Percentiles rank a stretch among this genome's conserved stretches.
Conservation (phyloP, 2,113 vertebrate genomes). For the Channa argus region DNA sequence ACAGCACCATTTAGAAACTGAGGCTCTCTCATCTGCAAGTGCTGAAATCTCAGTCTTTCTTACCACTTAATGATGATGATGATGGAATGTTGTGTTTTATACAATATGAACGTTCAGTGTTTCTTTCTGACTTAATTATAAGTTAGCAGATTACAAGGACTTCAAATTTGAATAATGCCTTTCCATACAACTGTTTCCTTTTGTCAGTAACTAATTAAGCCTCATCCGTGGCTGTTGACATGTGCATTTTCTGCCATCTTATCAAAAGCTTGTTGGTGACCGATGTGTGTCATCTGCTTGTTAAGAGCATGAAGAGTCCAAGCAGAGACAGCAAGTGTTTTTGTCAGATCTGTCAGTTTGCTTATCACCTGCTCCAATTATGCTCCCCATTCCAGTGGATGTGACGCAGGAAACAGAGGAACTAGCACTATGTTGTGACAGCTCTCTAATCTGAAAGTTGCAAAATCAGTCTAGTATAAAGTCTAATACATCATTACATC, state of each 20-base stretch:
- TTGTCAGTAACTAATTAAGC: too few relatives aligned
- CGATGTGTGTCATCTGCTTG: constrained; percentile 45
- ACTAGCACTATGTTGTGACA: constrained; percentile 4
- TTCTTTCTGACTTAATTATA: not conserved
- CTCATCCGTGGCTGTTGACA: constrained; percentile 5
- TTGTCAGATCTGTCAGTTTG: constrained; percentile 16
- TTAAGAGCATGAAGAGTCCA: constrained; percentile 22
- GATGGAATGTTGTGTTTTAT: not conserved
- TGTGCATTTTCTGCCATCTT: constrained; percentile 36
- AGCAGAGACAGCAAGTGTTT: constrained; percentile 15
- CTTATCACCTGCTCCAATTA: constrained; percentile 41
- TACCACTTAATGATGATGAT: not conserved
- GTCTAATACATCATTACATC: not conserved
- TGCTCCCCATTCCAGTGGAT: constrained; percentile 9
- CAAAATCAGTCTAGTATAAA: constrained; percentile 25
- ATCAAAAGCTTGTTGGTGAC: constrained; percentile 47
- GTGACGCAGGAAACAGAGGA: constrained; percentile 4
- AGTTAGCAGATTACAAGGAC: not conserved
- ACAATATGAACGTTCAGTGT: not conserved
- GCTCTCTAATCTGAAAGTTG: constrained; percentile 16
- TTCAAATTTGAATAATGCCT: not conserved
- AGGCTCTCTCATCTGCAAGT: constrained; percentile 25
- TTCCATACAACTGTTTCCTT: too few relatives aligned
- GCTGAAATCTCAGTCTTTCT: not conserved
- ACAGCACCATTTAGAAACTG: constrained; percentile 16